Conservation (phyloP, 2,888 invertebrate species). For the Trachelus tabidus region DNA sequence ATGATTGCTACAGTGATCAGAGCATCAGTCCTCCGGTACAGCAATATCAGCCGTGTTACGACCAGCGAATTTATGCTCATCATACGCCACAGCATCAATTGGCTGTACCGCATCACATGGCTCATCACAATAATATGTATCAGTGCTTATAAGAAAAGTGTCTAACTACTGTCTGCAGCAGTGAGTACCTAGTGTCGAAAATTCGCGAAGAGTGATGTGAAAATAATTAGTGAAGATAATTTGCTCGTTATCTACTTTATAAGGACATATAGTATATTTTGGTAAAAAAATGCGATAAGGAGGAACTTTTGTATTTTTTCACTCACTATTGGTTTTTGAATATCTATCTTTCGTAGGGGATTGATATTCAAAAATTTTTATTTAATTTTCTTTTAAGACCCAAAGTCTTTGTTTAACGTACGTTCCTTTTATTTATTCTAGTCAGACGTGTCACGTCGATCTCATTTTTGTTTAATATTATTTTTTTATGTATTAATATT, state of each 20-base stretch:
- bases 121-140: constrained; percentile 57
- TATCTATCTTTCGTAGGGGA: background rate
- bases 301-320: background rate
- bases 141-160: constrained; percentile 55
- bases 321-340: background rate
- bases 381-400: constrained; percentile 4
- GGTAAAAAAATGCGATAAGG: background rate
- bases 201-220: background rate
- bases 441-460: constrained; percentile 46
- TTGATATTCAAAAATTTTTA: background rate
- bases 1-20: constrained; percentile 63
- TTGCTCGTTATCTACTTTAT: constrained; percentile 61
- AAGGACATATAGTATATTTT: constrained; percentile 55
- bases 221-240: constrained; percentile 22
- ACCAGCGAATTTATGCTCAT: constrained; percentile 55
- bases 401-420: constrained; percentile 21
- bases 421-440: constrained; percentile 59
- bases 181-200: constrained; percentile 8
- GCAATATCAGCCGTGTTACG: constrained; percentile 53
- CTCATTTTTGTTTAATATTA: constrained; percentile 38
- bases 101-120: constrained; percentile 47
- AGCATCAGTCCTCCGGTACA: constrained; percentile 56
- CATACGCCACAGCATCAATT: constrained; percentile 43
- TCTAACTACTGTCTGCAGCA: background rate
- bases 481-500: constrained; percentile 15